Conservation (phyloP, 2,113 vertebrate genomes). For the Mormyrus lacerda region DNA sequence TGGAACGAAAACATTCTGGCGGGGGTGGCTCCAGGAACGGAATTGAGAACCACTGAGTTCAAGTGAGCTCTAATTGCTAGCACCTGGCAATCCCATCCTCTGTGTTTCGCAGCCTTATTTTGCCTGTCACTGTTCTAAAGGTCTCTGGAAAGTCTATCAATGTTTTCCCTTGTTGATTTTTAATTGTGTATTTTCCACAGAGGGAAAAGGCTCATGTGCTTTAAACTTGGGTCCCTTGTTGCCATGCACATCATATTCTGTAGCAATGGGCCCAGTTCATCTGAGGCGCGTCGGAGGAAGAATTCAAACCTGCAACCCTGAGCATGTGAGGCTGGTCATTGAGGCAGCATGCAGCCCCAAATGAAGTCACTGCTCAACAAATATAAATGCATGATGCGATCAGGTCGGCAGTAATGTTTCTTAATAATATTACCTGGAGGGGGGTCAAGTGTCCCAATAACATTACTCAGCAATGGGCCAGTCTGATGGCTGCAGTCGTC, state of each 20-base stretch:
- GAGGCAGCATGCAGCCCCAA: not conserved
- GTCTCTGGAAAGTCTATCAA: not conserved
- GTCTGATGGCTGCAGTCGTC: not conserved
- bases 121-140: not conserved
- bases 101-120: not conserved
- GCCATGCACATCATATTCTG: slow-evolving; percentile 7
- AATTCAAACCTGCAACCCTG: not conserved
- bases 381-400: not conserved
- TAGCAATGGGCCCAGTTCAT: slow-evolving; percentile 31
- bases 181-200: not conserved
- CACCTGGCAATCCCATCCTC: not conserved
- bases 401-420: not conserved
- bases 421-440: not conserved
- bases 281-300: not conserved
- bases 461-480: not conserved
- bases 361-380: not conserved
- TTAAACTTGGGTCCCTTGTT: not conserved
- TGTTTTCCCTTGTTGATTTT: not conserved
- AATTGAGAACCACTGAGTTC: too few species aligned
- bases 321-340: not conserved
- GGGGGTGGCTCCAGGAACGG: too few species aligned
- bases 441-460: not conserved
- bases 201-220: not conserved
- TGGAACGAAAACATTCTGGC: too few species aligned
- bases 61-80: not conserved